phyloP scores from a whole-genome alignment of 2,113 vertebrate genomes.

The Oncorhynchus kisutch region DNA sequence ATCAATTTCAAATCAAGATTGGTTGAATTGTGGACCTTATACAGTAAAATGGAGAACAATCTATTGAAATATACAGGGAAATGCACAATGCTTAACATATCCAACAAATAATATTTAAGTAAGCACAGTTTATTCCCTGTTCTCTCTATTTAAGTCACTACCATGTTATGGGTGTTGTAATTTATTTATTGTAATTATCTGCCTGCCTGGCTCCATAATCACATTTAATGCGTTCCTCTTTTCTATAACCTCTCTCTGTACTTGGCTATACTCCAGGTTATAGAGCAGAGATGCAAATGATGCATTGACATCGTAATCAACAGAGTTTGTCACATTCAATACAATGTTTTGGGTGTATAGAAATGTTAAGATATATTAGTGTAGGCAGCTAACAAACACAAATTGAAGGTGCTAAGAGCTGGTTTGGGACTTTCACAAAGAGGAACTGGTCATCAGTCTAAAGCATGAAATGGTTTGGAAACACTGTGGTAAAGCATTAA shows the following conservation, averaged over 20 bases:
- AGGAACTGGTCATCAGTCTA: not conserved
- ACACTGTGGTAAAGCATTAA: slow-evolving; percentile 26
- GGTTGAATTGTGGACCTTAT: not conserved
- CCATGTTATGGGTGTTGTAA: no score
- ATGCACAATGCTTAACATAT: not conserved
- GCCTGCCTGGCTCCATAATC: not conserved
- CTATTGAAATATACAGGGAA: not conserved
- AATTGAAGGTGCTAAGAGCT: no score
- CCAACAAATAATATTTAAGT: no score
- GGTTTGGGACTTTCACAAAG: not conserved
- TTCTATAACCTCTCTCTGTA: not conserved
- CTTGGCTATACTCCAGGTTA: not conserved
- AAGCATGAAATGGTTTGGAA: slow-evolving; percentile 20
- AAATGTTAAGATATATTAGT: no score
- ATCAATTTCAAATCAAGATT: slow-evolving; percentile 15
- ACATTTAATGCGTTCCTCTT: not conserved
- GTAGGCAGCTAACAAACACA: no score
- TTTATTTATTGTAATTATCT: not conserved
- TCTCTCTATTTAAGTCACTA: no score
- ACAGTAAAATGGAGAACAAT: not conserved
- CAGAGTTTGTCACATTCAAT: no score
- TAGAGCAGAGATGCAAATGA: not conserved
- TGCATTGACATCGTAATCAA: no score
- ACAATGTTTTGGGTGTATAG: no score
- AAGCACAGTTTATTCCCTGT: not conserved